Base-by-base conservation (phyloP, 2,797 vertebrate species). In the Allobates femoralis region DNA sequence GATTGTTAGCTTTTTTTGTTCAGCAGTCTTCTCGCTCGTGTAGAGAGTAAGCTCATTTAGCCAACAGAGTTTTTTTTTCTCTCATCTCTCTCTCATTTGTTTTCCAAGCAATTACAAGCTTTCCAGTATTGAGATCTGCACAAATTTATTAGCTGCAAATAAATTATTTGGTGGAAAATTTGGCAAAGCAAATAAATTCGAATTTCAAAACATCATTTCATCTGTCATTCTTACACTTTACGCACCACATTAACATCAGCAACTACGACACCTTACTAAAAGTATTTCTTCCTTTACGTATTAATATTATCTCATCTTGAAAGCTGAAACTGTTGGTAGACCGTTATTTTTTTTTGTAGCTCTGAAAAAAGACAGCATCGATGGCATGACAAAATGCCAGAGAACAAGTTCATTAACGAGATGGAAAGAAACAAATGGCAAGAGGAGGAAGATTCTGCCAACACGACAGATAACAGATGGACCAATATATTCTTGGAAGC, bases 401-500 rank as follows among this genome's bases (percentile, higher is more conserved):
- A 67, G 82, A 80, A 55, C 51, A 79, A 82, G 85, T 88, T 85
- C 83, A 87, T 89, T 78, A 58, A 21, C 60, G 15, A 78, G 51
- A n/a, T 81, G 37, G 34, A 6, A 0, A 71, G 69, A 76, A 66
- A 69, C 79, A 85, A 84, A 90, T 82, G 77, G 83, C 78, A 86
- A 78, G 84, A 87, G 75, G 55, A 76, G 88, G 75, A 71, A 76
- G 79, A 26, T 71, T 50, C 51, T 23, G 0, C 64, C 83, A 77
- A 79, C 74, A 69, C 78, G 41, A 75, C 81, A 60, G 80, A 28
- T 87, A 88, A 90, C 90, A 91, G 88, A 91, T 88, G 88, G 88
- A 78, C 89, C 64, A 67, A 51, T 83, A 87, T 90, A 88, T 90
- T 82, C 53, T 0, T 88, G 86, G 87, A 89, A 79, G 86, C 85